Evolutionary conservation across 2,797 vertebrate species (phyloP).

Genomic region (Lepus oiostolus): DNA sequence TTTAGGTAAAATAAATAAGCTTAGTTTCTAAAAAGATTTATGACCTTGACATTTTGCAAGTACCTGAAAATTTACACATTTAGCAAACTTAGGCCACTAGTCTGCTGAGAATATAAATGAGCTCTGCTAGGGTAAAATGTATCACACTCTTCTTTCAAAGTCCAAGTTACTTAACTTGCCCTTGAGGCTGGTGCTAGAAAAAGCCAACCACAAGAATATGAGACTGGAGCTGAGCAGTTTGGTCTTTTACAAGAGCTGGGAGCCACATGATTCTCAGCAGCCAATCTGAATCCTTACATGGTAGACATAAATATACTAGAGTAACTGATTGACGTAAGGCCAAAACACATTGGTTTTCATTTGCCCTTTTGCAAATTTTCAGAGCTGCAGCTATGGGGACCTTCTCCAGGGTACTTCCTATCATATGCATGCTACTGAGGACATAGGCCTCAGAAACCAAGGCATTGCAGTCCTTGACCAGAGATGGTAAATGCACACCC

Average conservation of each 20-base stretch:
- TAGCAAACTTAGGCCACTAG: slow-evolving; percentile 62
- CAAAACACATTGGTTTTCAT: neutral
- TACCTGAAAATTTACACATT: slow-evolving; percentile 76
- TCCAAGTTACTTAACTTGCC: slow-evolving; percentile 56
- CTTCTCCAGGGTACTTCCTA: neutral
- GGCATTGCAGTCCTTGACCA: neutral
- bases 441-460: slow-evolving; percentile 25
- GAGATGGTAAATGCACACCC: neutral
- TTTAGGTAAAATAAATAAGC: slow-evolving; percentile 75
- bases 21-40: slow-evolving; percentile 81
- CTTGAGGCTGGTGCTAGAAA: slow-evolving; percentile 59
- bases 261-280: slow-evolving; percentile 21
- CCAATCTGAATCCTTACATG: neutral
- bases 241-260: neutral
- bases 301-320: slow-evolving; percentile 53
- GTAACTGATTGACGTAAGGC: neutral
- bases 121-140: slow-evolving; percentile 30
- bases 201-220: slow-evolving; percentile 8
- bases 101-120: slow-evolving; percentile 73
- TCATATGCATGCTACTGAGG: neutral
- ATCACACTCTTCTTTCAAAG: slow-evolving; percentile 60
- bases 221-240: neutral
- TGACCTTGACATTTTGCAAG: slow-evolving; percentile 72
- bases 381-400: neutral
- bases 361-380: slow-evolving; percentile 30